These are phyloP conservation scores for Chaetodon auriga DNA, from an alignment of 2,113 vertebrate genomes.

Conservation along the genomic window DNA sequence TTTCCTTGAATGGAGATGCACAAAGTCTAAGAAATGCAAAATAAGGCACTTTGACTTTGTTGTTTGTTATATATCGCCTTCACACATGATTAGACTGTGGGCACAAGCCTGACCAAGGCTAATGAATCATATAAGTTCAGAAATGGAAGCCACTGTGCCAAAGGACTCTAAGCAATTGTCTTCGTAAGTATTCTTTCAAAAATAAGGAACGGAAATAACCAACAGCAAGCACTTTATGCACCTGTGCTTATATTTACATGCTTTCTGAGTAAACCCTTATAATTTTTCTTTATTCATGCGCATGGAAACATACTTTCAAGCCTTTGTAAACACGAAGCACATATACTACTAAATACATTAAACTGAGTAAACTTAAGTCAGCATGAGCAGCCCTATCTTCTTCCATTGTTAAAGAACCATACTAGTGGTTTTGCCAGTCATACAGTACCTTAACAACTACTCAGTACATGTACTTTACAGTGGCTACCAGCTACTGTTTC, in stretches of 20 bases:
- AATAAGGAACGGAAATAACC: constrained; percentile 66
- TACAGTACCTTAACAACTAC: neutral
- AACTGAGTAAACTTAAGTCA: constrained; percentile 11
- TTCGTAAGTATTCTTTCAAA: constrained; percentile 97
- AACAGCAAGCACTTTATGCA: constrained; percentile 56
- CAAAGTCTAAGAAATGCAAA: constrained; percentile 89
- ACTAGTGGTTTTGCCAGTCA: constrained; percentile 35
- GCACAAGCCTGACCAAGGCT: constrained; percentile 95
- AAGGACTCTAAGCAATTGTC: constrained; percentile 90
- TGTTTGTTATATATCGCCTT: constrained; percentile 95
- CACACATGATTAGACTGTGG: constrained; percentile 96
- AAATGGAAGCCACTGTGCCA: constrained; percentile 92
- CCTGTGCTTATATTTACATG: constrained; percentile 50
- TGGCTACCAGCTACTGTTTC: neutral
- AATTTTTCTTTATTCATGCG: constrained; percentile 25
- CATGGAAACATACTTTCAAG: constrained; percentile 48
- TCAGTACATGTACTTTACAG: neutral
- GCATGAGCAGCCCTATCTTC: constrained; percentile 35
- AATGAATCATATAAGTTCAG: constrained; percentile 93
- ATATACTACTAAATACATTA: constrained; percentile 1
- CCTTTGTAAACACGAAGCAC: constrained; percentile 12
- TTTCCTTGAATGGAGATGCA: constrained; percentile 94
- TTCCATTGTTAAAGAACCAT: constrained; percentile 26
- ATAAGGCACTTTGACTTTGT: constrained; percentile 96
- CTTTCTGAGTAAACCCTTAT: constrained; percentile 30